These are phyloP conservation scores for Noturus placidus DNA, from an alignment of 2,113 vertebrate genomes.

Conservation along the genomic window DNA sequence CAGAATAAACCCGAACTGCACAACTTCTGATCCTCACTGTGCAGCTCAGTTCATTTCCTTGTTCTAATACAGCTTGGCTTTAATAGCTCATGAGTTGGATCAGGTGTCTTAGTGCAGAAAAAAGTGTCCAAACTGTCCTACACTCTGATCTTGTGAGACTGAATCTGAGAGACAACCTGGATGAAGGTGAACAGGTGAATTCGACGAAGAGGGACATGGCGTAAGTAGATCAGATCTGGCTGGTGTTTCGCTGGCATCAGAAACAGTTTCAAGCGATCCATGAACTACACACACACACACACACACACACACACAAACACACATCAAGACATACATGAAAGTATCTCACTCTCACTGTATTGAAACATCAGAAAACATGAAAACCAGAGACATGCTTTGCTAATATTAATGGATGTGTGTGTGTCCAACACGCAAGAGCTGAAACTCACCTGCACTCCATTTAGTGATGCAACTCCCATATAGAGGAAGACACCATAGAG, in stretches of 20 bases:
- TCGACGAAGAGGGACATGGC: slow-evolving; percentile 90
- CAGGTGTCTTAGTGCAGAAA: background rate
- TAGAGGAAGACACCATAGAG: slow-evolving; percentile 79
- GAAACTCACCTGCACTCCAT: slow-evolving; percentile 72
- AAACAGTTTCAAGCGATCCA: slow-evolving; percentile 94
- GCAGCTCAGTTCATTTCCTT: background rate
- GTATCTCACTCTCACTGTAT: background rate
- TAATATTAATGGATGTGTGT: background rate
- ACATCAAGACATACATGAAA: background rate
- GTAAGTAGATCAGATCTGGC: slow-evolving; percentile 96
- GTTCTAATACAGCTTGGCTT: background rate
- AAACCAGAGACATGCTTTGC: background rate
- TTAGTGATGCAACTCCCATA: slow-evolving; percentile 78
- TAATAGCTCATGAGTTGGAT: background rate
- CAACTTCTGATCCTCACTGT: background rate
- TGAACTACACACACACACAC: slow-evolving; percentile 77
- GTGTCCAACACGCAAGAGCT: background rate
- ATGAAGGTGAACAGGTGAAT: slow-evolving; percentile 97
- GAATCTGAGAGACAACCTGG: slow-evolving; percentile 65
- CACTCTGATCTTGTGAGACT: background rate
- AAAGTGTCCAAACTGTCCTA: background rate
- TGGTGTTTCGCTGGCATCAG: slow-evolving; percentile 98
- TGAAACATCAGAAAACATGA: background rate
- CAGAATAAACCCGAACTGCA: background rate
- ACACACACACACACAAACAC: slow-evolving; percentile 17